A percentile compares a stretch with the other conserved stretches of the same genome.
Conservation (phyloP, 2,797 vertebrate species). For the Siniperca scherzeri region DNA sequence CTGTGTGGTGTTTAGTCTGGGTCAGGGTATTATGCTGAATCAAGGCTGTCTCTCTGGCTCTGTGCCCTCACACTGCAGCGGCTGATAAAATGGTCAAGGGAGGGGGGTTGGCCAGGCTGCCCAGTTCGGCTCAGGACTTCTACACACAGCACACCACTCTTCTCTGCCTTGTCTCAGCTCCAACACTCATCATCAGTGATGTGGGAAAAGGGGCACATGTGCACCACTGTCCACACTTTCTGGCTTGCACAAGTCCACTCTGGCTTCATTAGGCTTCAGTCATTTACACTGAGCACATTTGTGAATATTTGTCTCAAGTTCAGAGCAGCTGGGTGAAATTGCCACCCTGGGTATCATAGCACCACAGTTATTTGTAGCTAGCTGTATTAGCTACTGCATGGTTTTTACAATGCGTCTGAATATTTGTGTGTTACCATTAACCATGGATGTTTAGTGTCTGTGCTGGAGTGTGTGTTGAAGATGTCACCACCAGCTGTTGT, state of each 20-base stretch:
- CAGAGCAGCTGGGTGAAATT: conserved; percentile 41
- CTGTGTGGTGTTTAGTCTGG: conserved; percentile 61
- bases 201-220: conserved; percentile 17
- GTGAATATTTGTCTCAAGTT: conserved; percentile 43
- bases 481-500: conserved; percentile 64
- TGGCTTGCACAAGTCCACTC: conserved; percentile 13
- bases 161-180: conserved; percentile 24
- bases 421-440: conserved; percentile 37
- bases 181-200: conserved; percentile 26
- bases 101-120: conserved; percentile 15
- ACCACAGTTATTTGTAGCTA: conserved; percentile 60
- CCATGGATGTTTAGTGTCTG: conserved; percentile 30
- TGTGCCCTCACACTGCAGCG: conserved; percentile 66
- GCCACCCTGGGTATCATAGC: conserved; percentile 43
- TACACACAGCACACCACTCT: conserved; percentile 16
- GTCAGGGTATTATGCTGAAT: conserved; percentile 53
- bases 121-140: conserved; percentile 53
- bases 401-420: conserved; percentile 60
- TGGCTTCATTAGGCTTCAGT: conserved; percentile 27
- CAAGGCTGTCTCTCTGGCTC: conserved; percentile 62
- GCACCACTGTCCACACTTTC: conserved; percentile 18
- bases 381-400: conserved; percentile 33
- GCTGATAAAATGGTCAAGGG: conserved; percentile 51
- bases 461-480: conserved; percentile 34
- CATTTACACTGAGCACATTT: conserved; percentile 31